Percentiles rank a stretch among this genome's conserved stretches.
Evolutionary conservation across 2,888 invertebrate genomes (phyloP).

Genomic region (Nephrotoma guestfalica): DNA sequence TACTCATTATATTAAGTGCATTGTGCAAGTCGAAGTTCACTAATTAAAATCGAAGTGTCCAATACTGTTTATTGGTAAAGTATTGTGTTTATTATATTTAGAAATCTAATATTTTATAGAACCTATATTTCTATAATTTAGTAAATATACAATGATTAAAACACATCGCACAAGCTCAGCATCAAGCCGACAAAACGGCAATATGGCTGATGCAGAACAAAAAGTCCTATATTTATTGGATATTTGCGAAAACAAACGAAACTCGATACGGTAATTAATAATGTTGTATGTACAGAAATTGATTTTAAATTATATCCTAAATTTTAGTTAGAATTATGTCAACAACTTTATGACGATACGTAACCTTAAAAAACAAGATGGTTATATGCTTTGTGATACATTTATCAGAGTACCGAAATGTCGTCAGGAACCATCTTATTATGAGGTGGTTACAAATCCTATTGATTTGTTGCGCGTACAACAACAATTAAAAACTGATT

Average conservation of each 20-base stretch:
- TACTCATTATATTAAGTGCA: no score
- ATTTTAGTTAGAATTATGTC: conserved; percentile 62
- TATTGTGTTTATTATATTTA: not conserved
- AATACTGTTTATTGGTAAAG: not conserved
- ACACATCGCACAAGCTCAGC: conserved; percentile 71
- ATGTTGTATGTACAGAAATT: not conserved
- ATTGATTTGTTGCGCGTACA: conserved; percentile 89
- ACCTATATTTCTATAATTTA: not conserved
- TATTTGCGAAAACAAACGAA: conserved; percentile 49
- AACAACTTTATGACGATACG: conserved; percentile 85
- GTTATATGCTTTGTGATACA: conserved; percentile 76
- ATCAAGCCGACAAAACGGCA: conserved; percentile 56
- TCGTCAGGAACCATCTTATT: conserved; percentile 79
- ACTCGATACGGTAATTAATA: conserved; percentile 48
- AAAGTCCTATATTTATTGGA: conserved; percentile 25
- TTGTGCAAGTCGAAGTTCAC: no score
- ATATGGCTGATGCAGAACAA: conserved; percentile 46
- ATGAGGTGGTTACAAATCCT: conserved; percentile 84
- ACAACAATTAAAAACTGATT: conserved; percentile 92
- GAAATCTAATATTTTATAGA: not conserved
- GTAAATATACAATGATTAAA: conserved; percentile 46
- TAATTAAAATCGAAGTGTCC: no score
- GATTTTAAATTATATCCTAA: conserved; percentile 9
- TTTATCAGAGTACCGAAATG: conserved; percentile 92
- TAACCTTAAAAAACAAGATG: conserved; percentile 85